Conservation (phyloP, 2,113 vertebrate genomes). For the Phoxinus phoxinus region DNA sequence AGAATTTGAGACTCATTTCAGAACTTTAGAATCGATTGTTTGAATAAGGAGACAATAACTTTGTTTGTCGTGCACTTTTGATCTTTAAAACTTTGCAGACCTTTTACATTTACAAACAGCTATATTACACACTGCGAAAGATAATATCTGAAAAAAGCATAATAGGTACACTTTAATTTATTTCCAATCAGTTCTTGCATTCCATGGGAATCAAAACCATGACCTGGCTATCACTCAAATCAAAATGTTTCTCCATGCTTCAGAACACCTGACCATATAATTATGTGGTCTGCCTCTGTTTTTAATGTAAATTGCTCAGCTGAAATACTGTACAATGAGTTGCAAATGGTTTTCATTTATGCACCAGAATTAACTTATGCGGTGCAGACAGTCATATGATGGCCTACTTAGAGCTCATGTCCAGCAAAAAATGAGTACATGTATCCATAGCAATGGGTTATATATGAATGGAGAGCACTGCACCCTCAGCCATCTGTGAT, state of each 20-base stretch:
- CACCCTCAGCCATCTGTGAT: conserved; percentile 50
- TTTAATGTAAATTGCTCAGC: background rate
- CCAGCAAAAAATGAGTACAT: conserved; percentile 19
- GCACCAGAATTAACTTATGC: background rate
- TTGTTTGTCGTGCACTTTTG: too few relatives aligned
- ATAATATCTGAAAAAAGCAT: too few relatives aligned
- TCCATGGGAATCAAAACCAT: background rate
- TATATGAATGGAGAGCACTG: conserved; percentile 32
- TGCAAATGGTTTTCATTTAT: background rate
- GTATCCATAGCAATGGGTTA: conserved; percentile 48
- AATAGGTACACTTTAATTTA: too few relatives aligned
- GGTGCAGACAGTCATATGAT: background rate
- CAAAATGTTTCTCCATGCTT: background rate
- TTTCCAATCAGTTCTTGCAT: background rate
- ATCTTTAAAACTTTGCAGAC: too few relatives aligned
- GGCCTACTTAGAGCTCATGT: conserved; percentile 29
- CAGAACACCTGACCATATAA: background rate
- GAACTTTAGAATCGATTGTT: too few relatives aligned
- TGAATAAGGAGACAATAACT: too few relatives aligned
- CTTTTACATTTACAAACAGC: too few relatives aligned
- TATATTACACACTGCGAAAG: too few relatives aligned
- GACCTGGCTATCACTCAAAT: background rate
- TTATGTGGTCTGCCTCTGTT: background rate
- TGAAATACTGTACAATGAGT: background rate
- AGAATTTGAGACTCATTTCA: too few relatives aligned